These are phyloP conservation scores for Callipepla squamata DNA, from an alignment of 2,113 vertebrate genomes.

Conservation along the genomic window DNA sequence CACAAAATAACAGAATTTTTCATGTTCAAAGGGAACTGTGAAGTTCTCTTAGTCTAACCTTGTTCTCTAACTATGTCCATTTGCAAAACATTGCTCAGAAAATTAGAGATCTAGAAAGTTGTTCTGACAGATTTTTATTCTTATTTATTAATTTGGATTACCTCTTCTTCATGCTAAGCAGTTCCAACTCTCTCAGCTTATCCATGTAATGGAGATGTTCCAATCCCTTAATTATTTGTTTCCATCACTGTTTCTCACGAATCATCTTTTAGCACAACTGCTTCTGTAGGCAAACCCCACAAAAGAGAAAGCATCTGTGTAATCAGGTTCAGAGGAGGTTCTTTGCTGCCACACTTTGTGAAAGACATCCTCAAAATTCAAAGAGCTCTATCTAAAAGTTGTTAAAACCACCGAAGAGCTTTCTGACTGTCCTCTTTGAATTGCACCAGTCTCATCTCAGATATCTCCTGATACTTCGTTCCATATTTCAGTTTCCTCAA, in stretches of 20 bases:
- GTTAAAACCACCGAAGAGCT: conserved; percentile 11
- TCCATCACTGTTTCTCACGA: background rate
- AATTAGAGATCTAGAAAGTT: background rate
- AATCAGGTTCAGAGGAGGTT: background rate
- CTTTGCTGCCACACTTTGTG: background rate
- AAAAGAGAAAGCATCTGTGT: background rate
- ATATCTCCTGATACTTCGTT: background rate
- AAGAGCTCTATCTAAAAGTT: background rate
- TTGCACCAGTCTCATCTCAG: background rate
- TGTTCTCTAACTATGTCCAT: background rate
- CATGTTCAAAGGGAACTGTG: background rate
- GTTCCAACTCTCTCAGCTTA: background rate
- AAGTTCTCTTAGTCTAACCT: background rate
- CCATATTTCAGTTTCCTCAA: background rate
- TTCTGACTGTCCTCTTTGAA: conserved; percentile 7
- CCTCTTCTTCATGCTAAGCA: background rate
- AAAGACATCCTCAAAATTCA: conserved; percentile 27
- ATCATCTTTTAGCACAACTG: background rate
- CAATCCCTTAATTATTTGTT: background rate
- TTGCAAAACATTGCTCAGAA: background rate
- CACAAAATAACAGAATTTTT: background rate
- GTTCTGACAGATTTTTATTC: background rate
- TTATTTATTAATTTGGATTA: background rate
- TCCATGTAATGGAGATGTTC: background rate
- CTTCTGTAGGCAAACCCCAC: background rate